phyloP scores from a whole-genome alignment of 2,113 vertebrate genomes.

The Ceyx cyanopectus region DNA sequence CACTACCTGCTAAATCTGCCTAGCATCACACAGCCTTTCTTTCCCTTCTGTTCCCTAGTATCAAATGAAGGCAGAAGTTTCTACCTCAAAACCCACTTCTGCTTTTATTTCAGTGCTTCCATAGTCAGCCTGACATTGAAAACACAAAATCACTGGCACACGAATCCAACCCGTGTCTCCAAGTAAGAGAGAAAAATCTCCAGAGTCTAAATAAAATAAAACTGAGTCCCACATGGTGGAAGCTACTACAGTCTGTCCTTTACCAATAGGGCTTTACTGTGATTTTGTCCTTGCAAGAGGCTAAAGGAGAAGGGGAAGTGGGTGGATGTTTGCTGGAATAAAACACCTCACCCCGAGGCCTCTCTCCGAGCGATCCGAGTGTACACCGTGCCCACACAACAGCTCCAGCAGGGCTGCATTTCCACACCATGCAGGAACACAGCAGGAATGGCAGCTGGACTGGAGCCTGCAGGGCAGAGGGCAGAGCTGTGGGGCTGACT shows the following conservation, averaged over 20 bases:
- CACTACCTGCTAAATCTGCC: not conserved
- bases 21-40: not conserved
- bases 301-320: not conserved
- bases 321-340: not conserved
- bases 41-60: not conserved
- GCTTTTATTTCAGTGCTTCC: not conserved
- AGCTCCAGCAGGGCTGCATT: not conserved
- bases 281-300: not conserved
- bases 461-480: not conserved
- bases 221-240: not conserved
- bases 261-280: not conserved
- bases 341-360: not conserved
- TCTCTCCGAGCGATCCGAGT: not conserved
- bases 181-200: not conserved
- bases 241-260: not conserved
- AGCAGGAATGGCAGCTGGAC: not conserved
- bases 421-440: not conserved
- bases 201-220: not conserved
- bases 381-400: not conserved
- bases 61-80: not conserved
- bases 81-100: not conserved
- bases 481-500: conserved; percentile 55
- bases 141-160: not conserved
- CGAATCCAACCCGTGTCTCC: not conserved
- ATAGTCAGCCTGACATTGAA: not conserved